Evolutionary conservation across 2,888 invertebrate genomes (phyloP), one percentile per base, ranked within the genome.

Genomic region (Cephalotes varians): DNA sequence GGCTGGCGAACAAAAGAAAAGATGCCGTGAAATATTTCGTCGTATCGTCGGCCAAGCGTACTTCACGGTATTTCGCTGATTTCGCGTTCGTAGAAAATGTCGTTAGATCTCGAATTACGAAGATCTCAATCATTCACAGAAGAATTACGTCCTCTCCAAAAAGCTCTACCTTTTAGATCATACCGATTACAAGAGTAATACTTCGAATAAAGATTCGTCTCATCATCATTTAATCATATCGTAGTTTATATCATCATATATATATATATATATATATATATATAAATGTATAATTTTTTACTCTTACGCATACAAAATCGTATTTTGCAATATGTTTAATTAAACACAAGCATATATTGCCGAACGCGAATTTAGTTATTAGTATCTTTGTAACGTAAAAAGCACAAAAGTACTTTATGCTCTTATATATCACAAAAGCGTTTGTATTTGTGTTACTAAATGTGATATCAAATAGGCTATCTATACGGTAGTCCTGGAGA

Each of bases 11-110:
- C 56, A 69, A 79, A 79, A 69, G 69, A 69, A 69, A 79, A n/a
- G n/a, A 56, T 44, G 67, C 67, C 21, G 56, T 69, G 56, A 79
- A 69, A 79, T 79, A 79, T 79, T 79, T 79, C 69, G 69, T 56
- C 77, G 69, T 77, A 18, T 31, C 69, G 56, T 18, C 40, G 31
- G 25, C 28, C 51, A 28, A 65, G 54, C 40, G 44, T 69, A 69
- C 56, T 56, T 77, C 1, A 44, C 21, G 67, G 31, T 77, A 67
- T 77, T 77, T 77, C 56, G 77, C 69, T 77, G 77, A 77, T 77
- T 77, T 77, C 56, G 77, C 77, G 54, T 18, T 56, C 56, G 44
- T 5, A 37, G 76, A 51, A 54, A 51, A 67, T 54, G 67, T 67
- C 67, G 12, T 54, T 34, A 31, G 25, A 28, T 31, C 77, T 69